Base-by-base conservation (phyloP, 1,140 invertebrate genomes). In the Drosophila azteca region DNA sequence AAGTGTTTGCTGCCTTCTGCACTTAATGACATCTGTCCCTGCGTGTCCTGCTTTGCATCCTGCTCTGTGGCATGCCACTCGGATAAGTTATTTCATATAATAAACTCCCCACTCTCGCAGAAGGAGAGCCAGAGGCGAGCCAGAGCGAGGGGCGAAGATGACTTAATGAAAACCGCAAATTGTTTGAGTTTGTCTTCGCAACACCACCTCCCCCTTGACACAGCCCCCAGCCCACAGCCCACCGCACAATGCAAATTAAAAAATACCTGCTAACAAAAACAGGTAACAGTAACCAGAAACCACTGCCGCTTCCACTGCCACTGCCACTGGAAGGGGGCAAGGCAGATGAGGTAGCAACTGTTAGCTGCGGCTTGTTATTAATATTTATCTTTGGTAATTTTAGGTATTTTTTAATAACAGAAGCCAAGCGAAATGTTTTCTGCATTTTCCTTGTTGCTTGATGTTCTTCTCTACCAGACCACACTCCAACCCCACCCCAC, bases 381-480 rank as follows among this genome's bases (percentile, higher is more conserved):
- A 89, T 88, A 87, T 83, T 87, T 87, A 88, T 87, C 79, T 87
- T 88, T 79, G 72, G 83, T 89, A 88, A 88, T 88, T 88, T 88
- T 84, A 83, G 84, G 79, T 88, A 88, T 88, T 89, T 88, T 85
- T 89, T 89, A 88, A 88, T 89, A 88, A 88, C 79, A 83, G 79
- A 70, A 83, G 62, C 72, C 63, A 71, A 79, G 79, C 50, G 53
- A 83, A 87, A 79, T 83, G 67, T 88, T 87, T 71, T 83, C 71
- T 51, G 75, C 66, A 77, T 68, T 50, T 73, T 84, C 68, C 73
- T 60, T 68, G 74, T 84, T 84, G 73, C 71, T 73, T 84, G 66
- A 58, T 79, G 64, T 5, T 24, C 24, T n/a, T n/a, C n/a, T 20
- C 17, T 20, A 20, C 17, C 17, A 20, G 0, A 20, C 17, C 17